These are phyloP conservation scores for Deilephila elpenor DNA, from an alignment of 2,888 invertebrate genomes.

Conservation along the genomic window DNA sequence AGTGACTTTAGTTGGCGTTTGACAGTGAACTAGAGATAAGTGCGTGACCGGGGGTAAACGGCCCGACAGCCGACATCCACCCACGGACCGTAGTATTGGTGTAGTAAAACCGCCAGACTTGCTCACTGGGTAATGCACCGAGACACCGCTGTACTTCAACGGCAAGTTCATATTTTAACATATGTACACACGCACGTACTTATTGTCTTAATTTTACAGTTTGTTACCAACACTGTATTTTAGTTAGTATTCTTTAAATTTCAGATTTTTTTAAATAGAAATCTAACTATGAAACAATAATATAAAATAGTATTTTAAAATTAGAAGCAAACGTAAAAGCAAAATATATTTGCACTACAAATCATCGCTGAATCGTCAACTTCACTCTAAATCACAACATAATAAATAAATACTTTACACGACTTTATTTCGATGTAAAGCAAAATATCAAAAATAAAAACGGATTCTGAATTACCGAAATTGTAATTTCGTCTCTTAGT, in stretches of 20 bases:
- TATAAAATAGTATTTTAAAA: not conserved
- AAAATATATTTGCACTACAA: not conserved
- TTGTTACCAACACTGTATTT: too few relatives aligned
- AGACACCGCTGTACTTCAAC: constrained; percentile 45
- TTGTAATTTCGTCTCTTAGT: too few relatives aligned
- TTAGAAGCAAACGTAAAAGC: not conserved
- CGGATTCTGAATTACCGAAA: too few relatives aligned
- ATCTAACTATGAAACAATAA: too few relatives aligned
- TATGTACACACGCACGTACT: not conserved
- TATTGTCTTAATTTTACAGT: not conserved
- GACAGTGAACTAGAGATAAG: constrained; percentile 56
- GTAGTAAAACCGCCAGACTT: constrained; percentile 66
- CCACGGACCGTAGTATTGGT: constrained; percentile 72
- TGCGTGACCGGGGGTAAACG: constrained; percentile 61
- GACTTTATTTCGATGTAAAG: not conserved
- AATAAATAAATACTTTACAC: not conserved
- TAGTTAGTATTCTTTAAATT: not conserved
- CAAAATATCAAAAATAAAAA: not conserved
- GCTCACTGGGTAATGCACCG: constrained; percentile 62
- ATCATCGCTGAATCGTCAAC: not conserved
- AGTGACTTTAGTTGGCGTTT: constrained; percentile 56
- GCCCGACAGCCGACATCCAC: constrained; percentile 65
- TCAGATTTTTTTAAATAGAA: not conserved
- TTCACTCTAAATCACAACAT: not conserved
- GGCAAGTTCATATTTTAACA: constrained; percentile 35